Percentiles rank a stretch among this genome's conserved stretches.
phyloP scores from a whole-genome alignment of 1,140 invertebrate species.

The Parapsyche elsis region DNA sequence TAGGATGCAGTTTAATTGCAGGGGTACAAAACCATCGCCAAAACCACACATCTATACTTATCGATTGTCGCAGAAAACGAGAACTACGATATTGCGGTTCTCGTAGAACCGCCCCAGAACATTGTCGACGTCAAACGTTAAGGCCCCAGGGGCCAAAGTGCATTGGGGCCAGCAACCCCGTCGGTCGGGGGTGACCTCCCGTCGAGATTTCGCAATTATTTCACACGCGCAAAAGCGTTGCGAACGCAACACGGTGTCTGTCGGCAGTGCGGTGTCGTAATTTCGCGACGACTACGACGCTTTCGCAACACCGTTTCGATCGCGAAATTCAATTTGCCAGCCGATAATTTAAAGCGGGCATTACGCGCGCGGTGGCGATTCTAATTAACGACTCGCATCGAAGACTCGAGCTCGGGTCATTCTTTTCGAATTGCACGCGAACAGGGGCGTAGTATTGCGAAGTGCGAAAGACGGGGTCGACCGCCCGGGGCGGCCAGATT shows the following conservation, averaged over 20 bases:
- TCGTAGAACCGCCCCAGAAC: not conserved
- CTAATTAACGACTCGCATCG: not conserved
- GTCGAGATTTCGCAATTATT: conserved; percentile 32
- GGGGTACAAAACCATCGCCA: no score
- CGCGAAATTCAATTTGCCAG: conserved; percentile 9
- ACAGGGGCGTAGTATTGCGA: no score
- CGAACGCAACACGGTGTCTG: no score
- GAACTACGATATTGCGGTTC: not conserved
- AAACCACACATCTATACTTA: no score
- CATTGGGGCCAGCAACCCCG: not conserved
- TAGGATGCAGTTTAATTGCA: no score
- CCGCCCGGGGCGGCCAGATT: no score
- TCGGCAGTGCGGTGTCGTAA: not conserved
- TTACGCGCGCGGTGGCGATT: not conserved
- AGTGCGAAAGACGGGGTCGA: no score
- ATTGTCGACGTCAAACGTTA: not conserved
- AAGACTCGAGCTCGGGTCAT: not conserved
- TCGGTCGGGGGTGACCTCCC: not conserved
- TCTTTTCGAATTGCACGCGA: no score
- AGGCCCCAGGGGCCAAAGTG: not conserved
- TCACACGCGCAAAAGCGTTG: not conserved
- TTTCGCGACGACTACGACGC: not conserved
- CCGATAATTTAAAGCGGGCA: conserved; percentile 10
- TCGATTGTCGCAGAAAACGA: not conserved
- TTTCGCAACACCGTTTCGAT: not conserved